Evolutionary conservation across 2,797 vertebrate species (phyloP), one percentile per base, ranked within the genome.

Genomic region (Synaphobranchus kaupii): DNA sequence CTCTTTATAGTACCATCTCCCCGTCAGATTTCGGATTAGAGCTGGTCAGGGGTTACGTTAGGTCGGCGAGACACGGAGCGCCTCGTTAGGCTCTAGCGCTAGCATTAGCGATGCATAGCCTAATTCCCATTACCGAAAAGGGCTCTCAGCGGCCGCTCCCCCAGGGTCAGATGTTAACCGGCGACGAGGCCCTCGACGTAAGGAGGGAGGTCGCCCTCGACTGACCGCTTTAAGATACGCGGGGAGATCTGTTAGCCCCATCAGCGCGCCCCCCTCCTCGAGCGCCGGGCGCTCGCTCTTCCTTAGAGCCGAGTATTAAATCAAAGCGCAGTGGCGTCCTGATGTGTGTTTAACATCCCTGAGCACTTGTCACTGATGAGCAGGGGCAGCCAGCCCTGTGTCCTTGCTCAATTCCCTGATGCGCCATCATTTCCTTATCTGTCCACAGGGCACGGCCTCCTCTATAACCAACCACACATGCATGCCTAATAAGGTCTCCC

Each of bases 341-440:
- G 90, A 86, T 92, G 90, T 88, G 83, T 90, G 87, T 91, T 92
- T 90, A 91, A 90, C 90, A 91, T 89, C 89, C 87, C 91, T 89
- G 84, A 90, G 91, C 89, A 85, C 88, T 90, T 91, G 90, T 92
- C 90, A 88, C 89, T 91, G 91, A 90, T 88, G 91, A 91, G 88
- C 87, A 89, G 81, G 88, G 89, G 83, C 85, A 88, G 88, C 60
- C 71, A 83, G 89, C 83, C 89, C 68, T 81, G 83, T 92, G 92
- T 92, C 91, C 90, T 92, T 90, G 90, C 85, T 84, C 86, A 54
- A 89, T 86, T 91, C 93, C 91, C 92, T 2, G 56, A 84, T 84
- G 91, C 58, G 76, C 89, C 90, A 93, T 92, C 91, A 90, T 86
- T 89, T 90, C 84, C 89, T 90, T 91, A 90, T 91, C 92, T 92